A percentile compares a stretch with the other conserved stretches of the same genome.
phyloP scores from a whole-genome alignment of 2,888 invertebrate genomes.

The Phengaris alcon region DNA sequence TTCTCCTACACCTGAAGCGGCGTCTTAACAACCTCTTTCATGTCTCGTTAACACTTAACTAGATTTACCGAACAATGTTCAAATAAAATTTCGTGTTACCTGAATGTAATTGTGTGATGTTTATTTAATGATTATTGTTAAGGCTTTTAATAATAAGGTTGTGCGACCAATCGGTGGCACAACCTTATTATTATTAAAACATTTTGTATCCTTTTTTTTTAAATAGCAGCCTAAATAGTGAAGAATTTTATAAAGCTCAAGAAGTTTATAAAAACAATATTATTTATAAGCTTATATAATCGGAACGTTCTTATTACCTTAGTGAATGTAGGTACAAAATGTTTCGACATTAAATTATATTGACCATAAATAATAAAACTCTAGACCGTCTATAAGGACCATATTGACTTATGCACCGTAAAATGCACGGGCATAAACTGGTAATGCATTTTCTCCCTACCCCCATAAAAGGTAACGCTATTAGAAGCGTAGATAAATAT shows the following conservation, averaged over 20 bases:
- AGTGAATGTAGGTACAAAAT: slow-evolving; percentile 1
- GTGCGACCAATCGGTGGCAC: too few relatives aligned
- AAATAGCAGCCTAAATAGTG: too few relatives aligned
- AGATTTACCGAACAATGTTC: slow-evolving; percentile 30
- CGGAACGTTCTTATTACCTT: neutral
- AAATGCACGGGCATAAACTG: slow-evolving; percentile 16
- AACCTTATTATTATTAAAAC: neutral
- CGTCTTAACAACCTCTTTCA: slow-evolving; percentile 38
- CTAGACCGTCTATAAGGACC: slow-evolving; percentile 6
- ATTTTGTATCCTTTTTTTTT: neutral
- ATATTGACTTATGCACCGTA: slow-evolving; percentile 19
- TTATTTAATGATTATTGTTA: slow-evolving; percentile 12
- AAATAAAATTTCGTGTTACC: slow-evolving; percentile 5
- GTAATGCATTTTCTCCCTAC: slow-evolving; percentile 13
- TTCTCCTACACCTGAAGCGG: slow-evolving; percentile 37
- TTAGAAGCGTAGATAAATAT: slow-evolving; percentile 7
- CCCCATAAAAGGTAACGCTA: neutral
- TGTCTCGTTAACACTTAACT: slow-evolving; percentile 34
- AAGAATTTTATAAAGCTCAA: neutral
- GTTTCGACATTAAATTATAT: slow-evolving; percentile 18
- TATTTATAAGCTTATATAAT: neutral
- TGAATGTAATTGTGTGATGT: neutral
- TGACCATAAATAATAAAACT: slow-evolving; percentile 6
- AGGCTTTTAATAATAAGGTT: too few relatives aligned
- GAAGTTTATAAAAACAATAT: neutral